A percentile compares a stretch with the other conserved stretches of the same genome.
These are phyloP conservation scores for Ascaphus truei DNA, from an alignment of 2,113 vertebrate genomes.

Conservation along the genomic window DNA sequence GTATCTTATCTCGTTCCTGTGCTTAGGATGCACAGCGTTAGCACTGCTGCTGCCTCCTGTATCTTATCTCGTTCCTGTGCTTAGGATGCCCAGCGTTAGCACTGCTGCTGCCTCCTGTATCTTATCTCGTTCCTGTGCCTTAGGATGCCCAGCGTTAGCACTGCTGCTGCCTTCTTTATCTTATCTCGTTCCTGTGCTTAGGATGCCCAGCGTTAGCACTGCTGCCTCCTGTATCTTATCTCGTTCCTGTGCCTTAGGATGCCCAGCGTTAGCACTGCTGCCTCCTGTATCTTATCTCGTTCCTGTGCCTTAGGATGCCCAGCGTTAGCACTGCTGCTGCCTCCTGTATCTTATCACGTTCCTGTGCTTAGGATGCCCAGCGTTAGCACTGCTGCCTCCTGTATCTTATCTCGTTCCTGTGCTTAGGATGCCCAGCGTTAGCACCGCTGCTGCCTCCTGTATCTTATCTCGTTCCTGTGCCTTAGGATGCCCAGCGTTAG, in stretches of 20 bases:
- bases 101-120: background rate
- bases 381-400: background rate
- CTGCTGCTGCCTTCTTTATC: background rate
- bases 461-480: slow-evolving; percentile 16
- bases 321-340: background rate
- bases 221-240: slow-evolving; percentile 3
- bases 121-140: slow-evolving; percentile 13
- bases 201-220: background rate
- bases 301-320: slow-evolving; percentile 5
- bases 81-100: background rate
- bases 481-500: background rate
- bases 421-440: background rate
- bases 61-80: slow-evolving; percentile 16
- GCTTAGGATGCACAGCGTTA: background rate
- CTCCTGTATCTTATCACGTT: slow-evolving; percentile 10
- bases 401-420: slow-evolving; percentile 12
- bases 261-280: background rate
- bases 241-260: slow-evolving; percentile 2
- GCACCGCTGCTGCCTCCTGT: background rate
- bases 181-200: slow-evolving; percentile 16
- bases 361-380: background rate
- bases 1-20: slow-evolving; percentile 12
- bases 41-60: background rate
- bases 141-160: background rate
- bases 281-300: slow-evolving; percentile 6